Conservation (phyloP, 1,140 invertebrate species). For the Bombus superbus region DNA sequence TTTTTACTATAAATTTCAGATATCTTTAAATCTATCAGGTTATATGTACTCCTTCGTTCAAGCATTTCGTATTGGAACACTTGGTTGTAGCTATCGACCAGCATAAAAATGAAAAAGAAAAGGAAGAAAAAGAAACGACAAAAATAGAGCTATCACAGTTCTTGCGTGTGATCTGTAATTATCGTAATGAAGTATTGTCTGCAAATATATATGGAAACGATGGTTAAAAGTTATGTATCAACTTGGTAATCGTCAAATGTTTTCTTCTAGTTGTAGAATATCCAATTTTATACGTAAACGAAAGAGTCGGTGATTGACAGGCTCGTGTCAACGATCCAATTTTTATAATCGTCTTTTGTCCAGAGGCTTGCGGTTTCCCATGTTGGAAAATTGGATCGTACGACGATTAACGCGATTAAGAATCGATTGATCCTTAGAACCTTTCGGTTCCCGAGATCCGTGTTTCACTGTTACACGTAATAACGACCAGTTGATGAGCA, state of each 20-base stretch:
- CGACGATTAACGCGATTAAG: slow-evolving; percentile 29
- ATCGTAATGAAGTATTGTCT: no score
- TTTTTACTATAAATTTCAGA: background rate
- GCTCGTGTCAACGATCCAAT: background rate
- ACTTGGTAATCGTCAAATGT: background rate
- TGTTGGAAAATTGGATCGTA: slow-evolving; percentile 17
- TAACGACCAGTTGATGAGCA: slow-evolving; percentile 16
- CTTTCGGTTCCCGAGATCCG: background rate
- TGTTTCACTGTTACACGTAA: slow-evolving; percentile 23
- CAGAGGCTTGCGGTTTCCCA: background rate
- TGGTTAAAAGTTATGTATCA: background rate
- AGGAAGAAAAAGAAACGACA: background rate
- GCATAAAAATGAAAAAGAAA: background rate
- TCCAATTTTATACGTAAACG: background rate
- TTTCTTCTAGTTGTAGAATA: background rate
- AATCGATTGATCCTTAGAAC: slow-evolving; percentile 51
- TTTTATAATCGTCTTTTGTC: slow-evolving; percentile 17
- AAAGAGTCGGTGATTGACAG: background rate
- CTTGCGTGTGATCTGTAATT: no score
- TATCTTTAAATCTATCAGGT: background rate
- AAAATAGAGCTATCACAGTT: background rate
- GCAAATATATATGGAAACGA: background rate
- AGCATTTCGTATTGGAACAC: background rate
- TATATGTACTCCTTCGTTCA: background rate
- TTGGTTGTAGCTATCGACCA: no score